phyloP scores from a whole-genome alignment of 2,797 vertebrate genomes.

The Tapirus indicus region DNA sequence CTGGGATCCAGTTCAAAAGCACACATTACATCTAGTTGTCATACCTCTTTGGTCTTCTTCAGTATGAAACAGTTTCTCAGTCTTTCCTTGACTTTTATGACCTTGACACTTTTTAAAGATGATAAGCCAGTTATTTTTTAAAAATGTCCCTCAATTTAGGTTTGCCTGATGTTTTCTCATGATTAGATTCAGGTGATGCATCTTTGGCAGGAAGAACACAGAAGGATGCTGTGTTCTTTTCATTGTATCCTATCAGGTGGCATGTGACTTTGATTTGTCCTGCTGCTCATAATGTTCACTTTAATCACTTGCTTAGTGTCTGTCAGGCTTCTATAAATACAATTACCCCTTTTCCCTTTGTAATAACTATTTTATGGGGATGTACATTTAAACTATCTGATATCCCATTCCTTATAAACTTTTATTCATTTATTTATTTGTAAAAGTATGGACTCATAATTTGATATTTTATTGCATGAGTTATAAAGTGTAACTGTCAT shows the following conservation, averaged over 20 bases:
- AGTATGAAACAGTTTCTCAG: not conserved
- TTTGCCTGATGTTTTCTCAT: not conserved
- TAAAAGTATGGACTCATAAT: not conserved
- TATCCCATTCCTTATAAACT: not conserved
- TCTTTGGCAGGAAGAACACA: not conserved
- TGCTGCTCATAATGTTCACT: not conserved
- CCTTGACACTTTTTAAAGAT: not conserved
- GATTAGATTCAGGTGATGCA: not conserved
- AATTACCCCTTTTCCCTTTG: not conserved
- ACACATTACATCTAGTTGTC: not conserved
- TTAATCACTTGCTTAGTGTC: not conserved
- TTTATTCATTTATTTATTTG: not conserved
- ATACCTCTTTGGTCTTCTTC: not conserved
- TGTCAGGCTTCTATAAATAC: not conserved
- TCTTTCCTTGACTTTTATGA: constrained; percentile 7
- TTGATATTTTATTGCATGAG: not conserved
- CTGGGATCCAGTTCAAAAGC: not conserved
- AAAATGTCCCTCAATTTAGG: not conserved
- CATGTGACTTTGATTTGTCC: not conserved
- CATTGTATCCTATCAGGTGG: not conserved
- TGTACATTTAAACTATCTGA: not conserved
- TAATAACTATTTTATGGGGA: not conserved
- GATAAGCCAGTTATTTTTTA: not conserved
- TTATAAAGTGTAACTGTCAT: not conserved
- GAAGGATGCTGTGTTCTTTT: not conserved